phyloP scores from a whole-genome alignment of 2,113 vertebrate species.

The Urocitellus parryii region DNA sequence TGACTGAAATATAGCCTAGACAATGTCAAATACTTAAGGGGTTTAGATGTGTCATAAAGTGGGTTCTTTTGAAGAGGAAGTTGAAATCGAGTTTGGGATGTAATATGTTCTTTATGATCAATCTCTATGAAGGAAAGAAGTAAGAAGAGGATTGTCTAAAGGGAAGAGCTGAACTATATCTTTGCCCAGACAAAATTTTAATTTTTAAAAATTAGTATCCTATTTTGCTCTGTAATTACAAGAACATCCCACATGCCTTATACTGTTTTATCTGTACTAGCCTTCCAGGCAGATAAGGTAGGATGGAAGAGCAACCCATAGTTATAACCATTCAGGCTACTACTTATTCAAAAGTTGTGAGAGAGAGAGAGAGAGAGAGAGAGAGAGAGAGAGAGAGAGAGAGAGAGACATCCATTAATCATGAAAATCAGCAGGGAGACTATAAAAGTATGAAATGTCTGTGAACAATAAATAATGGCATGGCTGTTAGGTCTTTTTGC shows the following conservation, averaged over 20 bases:
- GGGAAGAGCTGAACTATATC: neutral
- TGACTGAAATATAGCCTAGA: neutral
- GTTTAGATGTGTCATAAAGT: neutral
- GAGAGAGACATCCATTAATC: slow-evolving; percentile 48
- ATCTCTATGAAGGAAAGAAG: neutral
- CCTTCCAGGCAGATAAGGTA: neutral
- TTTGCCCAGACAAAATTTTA: neutral
- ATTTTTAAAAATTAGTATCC: neutral
- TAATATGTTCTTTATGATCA: neutral
- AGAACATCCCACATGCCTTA: neutral
- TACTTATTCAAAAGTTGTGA: slow-evolving; percentile 44
- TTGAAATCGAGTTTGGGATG: neutral
- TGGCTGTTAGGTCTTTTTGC: neutral
- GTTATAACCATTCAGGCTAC: neutral
- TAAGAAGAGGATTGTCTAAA: neutral
- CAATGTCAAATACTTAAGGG: neutral
- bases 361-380: neutral
- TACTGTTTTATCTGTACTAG: neutral
- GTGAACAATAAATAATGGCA: slow-evolving; percentile 35
- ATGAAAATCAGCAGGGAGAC: slow-evolving; percentile 36
- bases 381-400: neutral
- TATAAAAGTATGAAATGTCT: slow-evolving; percentile 15
- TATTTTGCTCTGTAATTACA: neutral
- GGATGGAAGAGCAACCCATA: neutral
- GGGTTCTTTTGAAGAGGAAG: neutral